Evolutionary conservation across 2,113 vertebrate genomes (phyloP).

Genomic region (Hydrolagus affinis): DNA sequence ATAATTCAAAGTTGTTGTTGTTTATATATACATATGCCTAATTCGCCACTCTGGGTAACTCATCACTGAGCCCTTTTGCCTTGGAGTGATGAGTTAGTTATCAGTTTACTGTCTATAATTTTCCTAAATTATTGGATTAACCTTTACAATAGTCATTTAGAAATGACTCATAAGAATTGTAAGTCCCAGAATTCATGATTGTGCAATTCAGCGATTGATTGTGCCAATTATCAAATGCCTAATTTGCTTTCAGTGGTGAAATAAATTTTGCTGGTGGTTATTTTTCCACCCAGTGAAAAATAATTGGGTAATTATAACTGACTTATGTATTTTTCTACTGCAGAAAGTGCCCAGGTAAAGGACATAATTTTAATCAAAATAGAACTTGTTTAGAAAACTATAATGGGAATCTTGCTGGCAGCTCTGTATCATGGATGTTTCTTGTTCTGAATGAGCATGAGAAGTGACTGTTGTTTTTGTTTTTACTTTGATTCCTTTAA

Average conservation of each 20-base stretch:
- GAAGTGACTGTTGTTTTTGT: neutral
- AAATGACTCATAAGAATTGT: neutral
- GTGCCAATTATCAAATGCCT: neutral
- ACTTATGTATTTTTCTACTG: neutral
- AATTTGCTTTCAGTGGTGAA: neutral
- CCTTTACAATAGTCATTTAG: neutral
- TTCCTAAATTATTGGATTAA: neutral
- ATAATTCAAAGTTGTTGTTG: too few species aligned
- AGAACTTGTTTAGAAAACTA: neutral
- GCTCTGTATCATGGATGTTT: neutral
- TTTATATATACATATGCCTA: too few species aligned
- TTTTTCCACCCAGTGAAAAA: neutral
- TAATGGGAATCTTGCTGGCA: neutral
- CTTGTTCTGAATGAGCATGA: neutral
- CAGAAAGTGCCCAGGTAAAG: neutral
- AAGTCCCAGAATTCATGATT: neutral
- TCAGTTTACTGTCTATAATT: neutral
- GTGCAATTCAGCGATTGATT: constrained; percentile 12
- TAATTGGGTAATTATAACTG: constrained; percentile 16
- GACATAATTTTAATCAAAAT: constrained; percentile 1
- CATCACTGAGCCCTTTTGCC: too few species aligned
- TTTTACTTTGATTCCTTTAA: neutral
- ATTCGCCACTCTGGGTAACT: too few species aligned
- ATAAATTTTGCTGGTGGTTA: constrained; percentile 15
- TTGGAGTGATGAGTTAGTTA: too few species aligned